Base-by-base conservation (phyloP, 2,888 invertebrate genomes). In the Orthonychiurus folsomi region DNA sequence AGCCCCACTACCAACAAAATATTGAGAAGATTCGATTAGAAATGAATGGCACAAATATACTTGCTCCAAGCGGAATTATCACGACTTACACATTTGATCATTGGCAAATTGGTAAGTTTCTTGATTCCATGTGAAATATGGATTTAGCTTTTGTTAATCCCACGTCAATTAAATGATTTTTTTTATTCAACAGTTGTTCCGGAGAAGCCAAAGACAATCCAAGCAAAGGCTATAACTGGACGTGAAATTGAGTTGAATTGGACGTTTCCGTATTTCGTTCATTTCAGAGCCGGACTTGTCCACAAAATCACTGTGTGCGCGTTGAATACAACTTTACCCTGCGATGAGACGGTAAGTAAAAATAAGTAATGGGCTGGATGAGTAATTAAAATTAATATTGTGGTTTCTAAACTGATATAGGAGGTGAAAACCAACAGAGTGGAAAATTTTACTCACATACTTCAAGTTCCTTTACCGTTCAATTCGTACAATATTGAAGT, bases 41-140 rank as follows among this genome's bases (percentile, higher is more conserved):
- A 18, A 74, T 90, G 56, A 80, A 75, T n/a, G 82, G 82, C 20
- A 77, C 75, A 15, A 90, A 88, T 77, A 73, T 74, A 1, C 81
- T 88, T 1, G 61, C 61, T 18, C 68, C 70, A n/a, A 50, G 56
- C 52, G 73, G 73, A 50, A 28, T 61, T 9, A 57, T 47, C 24
- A 71, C 69, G 69, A 53, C 62, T 9, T 64, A 63, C 48, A n/a
- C 28, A 20, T 28, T 68, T n/a, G 62, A 69, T 59, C 68, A 69
- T 61, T 68, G 55, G 50, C 55, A 66, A 47, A 66, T 69, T 24
- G 68, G 73, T 71, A 68, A 55, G 59, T 23, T 53, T 59, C 28
- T 59, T 21, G 23, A 27, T 26, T 62, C 25, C 47, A n/a, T 50
- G 37, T 5, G 48, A n/a, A 3, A 9, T n/a, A 57, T 26, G 5